Conservation (phyloP, 2,888 invertebrate genomes). For the Rhagonycha lutea region DNA sequence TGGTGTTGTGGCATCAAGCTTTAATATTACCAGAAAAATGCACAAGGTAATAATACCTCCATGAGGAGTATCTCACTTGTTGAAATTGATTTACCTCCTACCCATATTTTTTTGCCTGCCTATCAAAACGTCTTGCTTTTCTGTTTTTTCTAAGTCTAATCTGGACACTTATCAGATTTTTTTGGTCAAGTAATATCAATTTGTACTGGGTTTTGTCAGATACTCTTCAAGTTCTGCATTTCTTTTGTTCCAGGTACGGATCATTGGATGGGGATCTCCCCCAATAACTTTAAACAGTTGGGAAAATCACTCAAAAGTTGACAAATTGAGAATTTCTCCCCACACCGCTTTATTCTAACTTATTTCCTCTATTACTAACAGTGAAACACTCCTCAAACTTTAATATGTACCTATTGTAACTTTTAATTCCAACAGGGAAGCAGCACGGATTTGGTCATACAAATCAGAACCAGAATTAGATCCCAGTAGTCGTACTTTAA, state of each 20-base stretch:
- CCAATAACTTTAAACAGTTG: not conserved
- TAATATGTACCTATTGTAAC: not conserved
- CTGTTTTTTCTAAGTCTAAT: too few species aligned
- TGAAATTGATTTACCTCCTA: too few species aligned
- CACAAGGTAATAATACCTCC: constrained; percentile 58
- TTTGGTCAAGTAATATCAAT: too few species aligned
- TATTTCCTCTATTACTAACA: too few species aligned
- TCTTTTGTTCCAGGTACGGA: not conserved
- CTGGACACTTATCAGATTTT: too few species aligned
- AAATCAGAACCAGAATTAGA: constrained; percentile 23
- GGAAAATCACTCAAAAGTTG: not conserved
- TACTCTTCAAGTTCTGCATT: too few species aligned
- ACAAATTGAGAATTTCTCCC: not conserved
- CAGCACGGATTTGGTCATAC: constrained; percentile 33
- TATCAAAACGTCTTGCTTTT: too few species aligned
- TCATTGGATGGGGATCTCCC: not conserved
- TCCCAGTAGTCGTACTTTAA: not conserved
- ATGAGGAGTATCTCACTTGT: not conserved
- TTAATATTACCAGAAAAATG: constrained; percentile 64
- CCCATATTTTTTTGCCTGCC: too few species aligned
- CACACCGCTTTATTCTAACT: too few species aligned
- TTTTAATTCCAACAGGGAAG: constrained; percentile 27
- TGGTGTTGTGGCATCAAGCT: constrained; percentile 69
- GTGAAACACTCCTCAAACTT: not conserved
- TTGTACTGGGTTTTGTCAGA: too few species aligned